Evolutionary conservation across 2,113 vertebrate species (phyloP), one percentile per base, ranked within the genome.

Genomic region (Colossoma macropomum): DNA sequence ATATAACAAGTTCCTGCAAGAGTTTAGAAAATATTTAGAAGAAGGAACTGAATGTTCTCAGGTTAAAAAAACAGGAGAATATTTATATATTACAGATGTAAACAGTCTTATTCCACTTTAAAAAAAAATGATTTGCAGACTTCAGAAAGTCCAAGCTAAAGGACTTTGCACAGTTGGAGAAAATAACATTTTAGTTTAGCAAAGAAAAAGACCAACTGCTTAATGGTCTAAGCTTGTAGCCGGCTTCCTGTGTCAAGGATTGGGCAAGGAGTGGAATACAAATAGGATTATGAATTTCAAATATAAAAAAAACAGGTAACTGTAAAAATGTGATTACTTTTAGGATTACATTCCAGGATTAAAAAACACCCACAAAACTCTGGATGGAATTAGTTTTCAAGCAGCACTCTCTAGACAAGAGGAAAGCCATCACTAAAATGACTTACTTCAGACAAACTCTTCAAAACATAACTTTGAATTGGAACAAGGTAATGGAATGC

Each of bases 321-420:
- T 69, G 32, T 69, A 23, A 68, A 68, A 32, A 68, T 11, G 19
- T 28, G 30, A 34, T 32, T 68, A 16, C 63, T 48, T 48, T 77
- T 48, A 8, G 59, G 41, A 45, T 45, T 45, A 45, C 41, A 45
- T 9, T 11, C 8, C 48, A 54, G 50, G 16, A 70, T 27, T 38
- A 38, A 69, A 68, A 68, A 16, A 66, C n/a, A n/a, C n/a, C n/a
- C n/a, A n/a, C n/a, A 68, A 68, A 68, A 68, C 65, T 68, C 27
- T 32, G 15, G 21, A 69, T 68, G 28, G 19, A 69, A 69, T 34
- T 32, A 62, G 41, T 27, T 30, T 50, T 77, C 38, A 79, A 34
- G 17, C 28, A n/a, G 19, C 65, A 17, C 8, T 48, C 21, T 19
- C 30, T 3, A 63, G 25, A 38, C 66, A 34, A 69, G n/a, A 69